These are phyloP conservation scores for Anas platyrhynchos DNA, from an alignment of 2,113 vertebrate genomes.

Conservation along the genomic window DNA sequence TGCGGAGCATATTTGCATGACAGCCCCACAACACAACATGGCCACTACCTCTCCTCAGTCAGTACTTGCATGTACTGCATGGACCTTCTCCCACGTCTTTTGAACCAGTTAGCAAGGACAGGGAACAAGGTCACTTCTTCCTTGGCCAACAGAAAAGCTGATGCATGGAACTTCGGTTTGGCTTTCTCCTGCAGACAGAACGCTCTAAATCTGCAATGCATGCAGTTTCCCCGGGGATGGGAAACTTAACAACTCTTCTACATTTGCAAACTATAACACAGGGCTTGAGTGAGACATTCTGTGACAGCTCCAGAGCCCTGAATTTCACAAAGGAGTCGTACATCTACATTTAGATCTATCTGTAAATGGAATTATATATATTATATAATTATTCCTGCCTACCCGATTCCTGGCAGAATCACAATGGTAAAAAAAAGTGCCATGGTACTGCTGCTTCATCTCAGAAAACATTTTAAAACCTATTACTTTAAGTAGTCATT, in stretches of 20 bases:
- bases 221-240: slow-evolving; percentile 16
- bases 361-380: slow-evolving; percentile 14
- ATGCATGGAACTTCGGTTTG: slow-evolving; percentile 9
- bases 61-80: background rate
- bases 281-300: background rate
- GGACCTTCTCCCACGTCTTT: background rate
- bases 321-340: background rate
- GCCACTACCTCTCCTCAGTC: background rate
- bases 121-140: slow-evolving; percentile 13
- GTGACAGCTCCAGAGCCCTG: background rate
- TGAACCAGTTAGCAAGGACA: background rate
- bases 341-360: background rate
- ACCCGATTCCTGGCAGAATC: slow-evolving; percentile 18
- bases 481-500: slow-evolving; percentile 65
- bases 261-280: background rate
- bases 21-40: background rate
- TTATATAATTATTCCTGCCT: background rate
- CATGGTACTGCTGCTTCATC: slow-evolving; percentile 37
- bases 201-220: background rate
- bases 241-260: slow-evolving; percentile 17
- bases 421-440: background rate
- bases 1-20: background rate
- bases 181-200: background rate
- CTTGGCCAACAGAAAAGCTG: slow-evolving; percentile 18
- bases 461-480: slow-evolving; percentile 60